Evolutionary conservation across 2,797 vertebrate species (phyloP).

Genomic region (Propithecus deckenii): DNA sequence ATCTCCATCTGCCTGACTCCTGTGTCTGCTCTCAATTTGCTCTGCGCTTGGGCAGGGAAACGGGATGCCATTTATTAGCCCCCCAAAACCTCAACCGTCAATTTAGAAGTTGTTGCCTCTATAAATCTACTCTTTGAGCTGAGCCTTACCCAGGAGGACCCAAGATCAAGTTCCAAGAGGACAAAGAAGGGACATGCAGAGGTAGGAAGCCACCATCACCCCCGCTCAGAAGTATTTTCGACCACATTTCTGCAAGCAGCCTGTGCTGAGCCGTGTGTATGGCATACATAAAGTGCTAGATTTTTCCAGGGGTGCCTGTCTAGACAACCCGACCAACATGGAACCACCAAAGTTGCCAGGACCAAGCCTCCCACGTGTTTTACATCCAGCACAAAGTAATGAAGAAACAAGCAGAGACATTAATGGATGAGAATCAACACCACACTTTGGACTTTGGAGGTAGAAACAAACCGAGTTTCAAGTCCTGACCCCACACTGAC

Average conservation of each 20-base stretch:
- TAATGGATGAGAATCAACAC: rapidly evolving
- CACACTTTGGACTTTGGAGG: not conserved
- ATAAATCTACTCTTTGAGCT: not conserved
- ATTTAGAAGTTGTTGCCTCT: not conserved
- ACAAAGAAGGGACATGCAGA: not conserved
- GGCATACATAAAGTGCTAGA: not conserved
- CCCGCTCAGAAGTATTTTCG: not conserved
- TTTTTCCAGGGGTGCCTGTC: not conserved
- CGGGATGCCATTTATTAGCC: not conserved
- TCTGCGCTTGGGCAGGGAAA: not conserved
- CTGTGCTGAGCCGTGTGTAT: not conserved
- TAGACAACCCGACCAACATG: too few relatives aligned
- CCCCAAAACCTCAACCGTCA: not conserved
- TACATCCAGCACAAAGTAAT: rapidly evolving
- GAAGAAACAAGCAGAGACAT: not conserved
- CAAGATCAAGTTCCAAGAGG: not conserved
- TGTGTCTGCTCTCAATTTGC: not conserved
- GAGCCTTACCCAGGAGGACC: not conserved
- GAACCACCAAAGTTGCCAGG: not conserved
- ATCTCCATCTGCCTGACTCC: not conserved
- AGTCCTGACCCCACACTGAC: not conserved
- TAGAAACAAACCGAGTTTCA: not conserved
- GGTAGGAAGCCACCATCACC: not conserved
- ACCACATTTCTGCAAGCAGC: not conserved
- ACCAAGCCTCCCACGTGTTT: not conserved